A percentile compares a stretch with the other conserved stretches of the same genome.
Conservation (phyloP, 2,797 vertebrate genomes). For the Eupleurogrammus muticus region DNA sequence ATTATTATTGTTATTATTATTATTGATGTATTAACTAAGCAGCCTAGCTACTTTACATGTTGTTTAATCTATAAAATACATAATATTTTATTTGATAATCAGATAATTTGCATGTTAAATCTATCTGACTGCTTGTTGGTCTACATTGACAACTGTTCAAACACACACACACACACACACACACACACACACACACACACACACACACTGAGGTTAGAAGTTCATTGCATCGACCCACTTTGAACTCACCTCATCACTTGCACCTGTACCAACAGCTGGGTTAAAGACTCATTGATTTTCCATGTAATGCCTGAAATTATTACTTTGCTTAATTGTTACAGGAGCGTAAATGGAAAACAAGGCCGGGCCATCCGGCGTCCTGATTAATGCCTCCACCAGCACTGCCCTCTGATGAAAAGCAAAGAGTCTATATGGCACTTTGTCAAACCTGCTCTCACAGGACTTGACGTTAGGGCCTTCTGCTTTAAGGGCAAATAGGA, state of each 20-base stretch:
- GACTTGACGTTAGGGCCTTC: constrained; percentile 81
- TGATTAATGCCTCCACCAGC: constrained; percentile 91
- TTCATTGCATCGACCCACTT: constrained; percentile 64
- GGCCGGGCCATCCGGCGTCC: constrained; percentile 80
- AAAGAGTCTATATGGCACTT: constrained; percentile 93
- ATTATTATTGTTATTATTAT: neutral
- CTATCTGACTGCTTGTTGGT: neutral
- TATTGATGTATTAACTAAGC: neutral
- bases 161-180: constrained; percentile 16
- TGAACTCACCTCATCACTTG: constrained; percentile 74
- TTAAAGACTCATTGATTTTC: constrained; percentile 92
- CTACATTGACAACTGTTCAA: neutral
- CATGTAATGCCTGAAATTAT: constrained; percentile 93
- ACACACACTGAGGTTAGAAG: constrained; percentile 56
- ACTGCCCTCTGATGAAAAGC: constrained; percentile 84
- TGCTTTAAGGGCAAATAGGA: constrained; percentile 84
- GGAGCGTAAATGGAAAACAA: constrained; percentile 81
- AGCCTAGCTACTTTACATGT: neutral
- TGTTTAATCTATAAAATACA: neutral
- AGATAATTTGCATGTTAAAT: too few species aligned
- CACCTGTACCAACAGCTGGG: constrained; percentile 82
- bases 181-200: neutral
- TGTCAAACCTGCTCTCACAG: constrained; percentile 91
- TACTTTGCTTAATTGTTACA: constrained; percentile 94
- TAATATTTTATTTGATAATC: too few species aligned